These are phyloP conservation scores for Phoenicopterus ruber DNA, from an alignment of 2,113 vertebrate genomes.

Conservation along the genomic window DNA sequence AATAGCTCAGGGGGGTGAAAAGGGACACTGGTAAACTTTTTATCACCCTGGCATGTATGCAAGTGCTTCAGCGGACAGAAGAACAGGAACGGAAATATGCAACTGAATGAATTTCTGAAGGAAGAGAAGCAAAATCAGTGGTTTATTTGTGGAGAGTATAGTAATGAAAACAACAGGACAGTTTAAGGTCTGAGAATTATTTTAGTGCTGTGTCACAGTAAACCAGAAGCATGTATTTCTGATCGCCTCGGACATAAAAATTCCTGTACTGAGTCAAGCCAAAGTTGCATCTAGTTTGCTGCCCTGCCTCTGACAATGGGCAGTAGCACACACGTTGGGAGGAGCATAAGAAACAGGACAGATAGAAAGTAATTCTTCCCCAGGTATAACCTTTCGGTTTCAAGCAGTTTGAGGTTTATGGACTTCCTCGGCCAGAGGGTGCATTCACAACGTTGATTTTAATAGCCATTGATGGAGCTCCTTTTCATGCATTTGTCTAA, in stretches of 20 bases:
- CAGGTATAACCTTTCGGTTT: neutral
- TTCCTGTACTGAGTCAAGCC: neutral
- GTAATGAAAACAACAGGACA: neutral
- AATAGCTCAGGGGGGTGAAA: neutral
- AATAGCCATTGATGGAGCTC: constrained; percentile 24
- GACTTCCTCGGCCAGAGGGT: neutral
- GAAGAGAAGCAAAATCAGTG: neutral
- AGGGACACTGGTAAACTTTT: neutral
- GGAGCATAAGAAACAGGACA: neutral
- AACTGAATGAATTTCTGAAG: neutral
- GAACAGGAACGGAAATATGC: neutral
- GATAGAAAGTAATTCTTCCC: neutral
- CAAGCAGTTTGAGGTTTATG: neutral
- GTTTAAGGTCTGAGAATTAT: neutral
- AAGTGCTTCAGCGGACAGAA: neutral
- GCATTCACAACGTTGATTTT: constrained; percentile 35
- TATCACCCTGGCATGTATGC: neutral
- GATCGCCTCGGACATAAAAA: neutral
- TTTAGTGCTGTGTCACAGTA: neutral
- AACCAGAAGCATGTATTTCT: neutral
- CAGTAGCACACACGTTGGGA: neutral
- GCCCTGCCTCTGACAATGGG: neutral
- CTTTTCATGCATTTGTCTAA: constrained; percentile 48
- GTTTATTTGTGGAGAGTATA: neutral
- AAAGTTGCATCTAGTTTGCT: neutral